These are phyloP conservation scores for Atta colombica DNA, from an alignment of 1,140 invertebrate species.

Conservation along the genomic window DNA sequence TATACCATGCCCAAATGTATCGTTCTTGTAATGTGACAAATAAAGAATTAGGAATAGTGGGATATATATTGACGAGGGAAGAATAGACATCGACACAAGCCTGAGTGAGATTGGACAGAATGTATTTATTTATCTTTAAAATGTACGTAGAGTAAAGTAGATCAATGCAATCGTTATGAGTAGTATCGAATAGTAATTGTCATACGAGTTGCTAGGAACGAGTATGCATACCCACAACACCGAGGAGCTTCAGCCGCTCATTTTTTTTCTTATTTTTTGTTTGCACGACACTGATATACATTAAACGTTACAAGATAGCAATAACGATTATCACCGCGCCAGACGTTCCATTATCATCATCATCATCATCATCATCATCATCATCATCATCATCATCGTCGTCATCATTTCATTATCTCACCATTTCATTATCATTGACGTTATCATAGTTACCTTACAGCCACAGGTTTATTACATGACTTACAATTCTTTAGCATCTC, in stretches of 20 bases:
- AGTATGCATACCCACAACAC: constrained; percentile 87
- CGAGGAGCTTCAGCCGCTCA: constrained; percentile 84
- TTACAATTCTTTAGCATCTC: constrained; percentile 76
- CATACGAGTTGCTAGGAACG: constrained; percentile 86
- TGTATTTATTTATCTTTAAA: constrained; percentile 86
- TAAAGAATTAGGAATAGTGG: not conserved
- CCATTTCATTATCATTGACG: constrained; percentile 65
- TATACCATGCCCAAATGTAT: too few species aligned
- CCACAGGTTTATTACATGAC: constrained; percentile 74
- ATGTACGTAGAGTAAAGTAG: constrained; percentile 86
- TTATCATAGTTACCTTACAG: constrained; percentile 69
- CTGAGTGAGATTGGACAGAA: constrained; percentile 84
- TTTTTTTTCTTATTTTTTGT: constrained; percentile 74
- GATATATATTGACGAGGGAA: constrained; percentile 16
- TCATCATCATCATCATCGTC: constrained; percentile 49
- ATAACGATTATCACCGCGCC: constrained; percentile 78
- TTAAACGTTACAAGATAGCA: constrained; percentile 84
- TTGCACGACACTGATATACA: constrained; percentile 86
- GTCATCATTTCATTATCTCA: constrained; percentile 51
- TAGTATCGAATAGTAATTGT: constrained; percentile 86
- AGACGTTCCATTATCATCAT: constrained; percentile 61
- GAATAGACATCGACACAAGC: constrained; percentile 20
- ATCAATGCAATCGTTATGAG: constrained; percentile 86
- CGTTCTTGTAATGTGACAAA: too few species aligned
- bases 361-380: constrained; percentile 56